These are phyloP conservation scores for Potorous gilbertii DNA, from an alignment of 2,797 vertebrate species.

Conservation along the genomic window DNA sequence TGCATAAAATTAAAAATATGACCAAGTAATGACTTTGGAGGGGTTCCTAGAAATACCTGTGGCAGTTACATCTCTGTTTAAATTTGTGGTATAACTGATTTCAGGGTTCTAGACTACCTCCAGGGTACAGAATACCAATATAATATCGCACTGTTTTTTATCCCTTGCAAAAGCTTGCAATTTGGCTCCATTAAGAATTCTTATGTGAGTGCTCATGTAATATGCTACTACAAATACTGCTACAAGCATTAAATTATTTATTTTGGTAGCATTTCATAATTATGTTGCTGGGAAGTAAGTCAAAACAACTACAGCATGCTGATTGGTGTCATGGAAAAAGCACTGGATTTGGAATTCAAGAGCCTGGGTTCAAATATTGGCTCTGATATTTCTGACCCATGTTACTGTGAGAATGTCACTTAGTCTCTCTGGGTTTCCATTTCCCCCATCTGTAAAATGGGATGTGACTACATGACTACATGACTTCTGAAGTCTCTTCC, in stretches of 20 bases:
- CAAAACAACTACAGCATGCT: background rate
- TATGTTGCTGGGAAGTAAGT: conserved; percentile 1
- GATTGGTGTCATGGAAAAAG: background rate
- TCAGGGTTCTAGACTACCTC: conserved; percentile 16
- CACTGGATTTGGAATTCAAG: background rate
- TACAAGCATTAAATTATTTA: conserved; percentile 6
- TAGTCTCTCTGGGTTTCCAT: background rate
- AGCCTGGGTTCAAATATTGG: background rate
- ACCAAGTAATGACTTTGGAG: conserved; percentile 5
- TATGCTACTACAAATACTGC: conserved; percentile 6
- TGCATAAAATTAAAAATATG: conserved; percentile 31
- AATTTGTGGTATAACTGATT: conserved; percentile 45
- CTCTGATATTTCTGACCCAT: background rate
- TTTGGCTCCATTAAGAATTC: conserved; percentile 15
- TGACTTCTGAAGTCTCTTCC: background rate
- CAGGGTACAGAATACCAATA: background rate
- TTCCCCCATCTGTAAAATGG: background rate
- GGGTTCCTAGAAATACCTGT: conserved; percentile 28
- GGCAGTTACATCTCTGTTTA: conserved; percentile 54
- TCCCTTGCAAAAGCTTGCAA: background rate
- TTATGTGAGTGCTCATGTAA: conserved; percentile 1
- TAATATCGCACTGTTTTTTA: background rate
- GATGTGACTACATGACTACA: background rate
- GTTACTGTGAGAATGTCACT: background rate
- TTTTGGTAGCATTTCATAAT: conserved; percentile 18